Evolutionary conservation across 2,888 invertebrate species (phyloP).

Genomic region (Lasioglossum oenotherae): DNA sequence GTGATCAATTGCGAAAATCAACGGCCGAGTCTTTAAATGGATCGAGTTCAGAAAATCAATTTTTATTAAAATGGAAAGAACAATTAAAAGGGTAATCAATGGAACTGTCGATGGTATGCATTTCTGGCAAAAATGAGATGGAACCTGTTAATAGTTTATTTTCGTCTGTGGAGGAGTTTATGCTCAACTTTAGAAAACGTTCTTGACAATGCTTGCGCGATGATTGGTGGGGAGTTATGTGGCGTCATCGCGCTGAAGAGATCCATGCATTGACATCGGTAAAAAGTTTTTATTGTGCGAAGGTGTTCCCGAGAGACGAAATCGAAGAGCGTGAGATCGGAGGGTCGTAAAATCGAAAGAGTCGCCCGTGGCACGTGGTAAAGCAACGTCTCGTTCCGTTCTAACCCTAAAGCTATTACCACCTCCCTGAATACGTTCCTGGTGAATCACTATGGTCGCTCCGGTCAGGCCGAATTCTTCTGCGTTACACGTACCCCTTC

Average conservation of each 20-base stretch:
- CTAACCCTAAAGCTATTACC: conserved; percentile 41
- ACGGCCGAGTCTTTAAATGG: too few relatives aligned
- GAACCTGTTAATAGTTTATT: neutral
- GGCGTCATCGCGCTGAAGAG: neutral
- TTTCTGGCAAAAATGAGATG: too few relatives aligned
- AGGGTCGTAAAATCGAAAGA: conserved; percentile 35
- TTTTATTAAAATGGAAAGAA: too few relatives aligned
- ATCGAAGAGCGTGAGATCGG: neutral
- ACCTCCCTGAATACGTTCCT: conserved; percentile 49
- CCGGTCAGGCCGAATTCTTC: conserved; percentile 50
- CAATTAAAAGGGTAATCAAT: too few relatives aligned
- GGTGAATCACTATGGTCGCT: conserved; percentile 64
- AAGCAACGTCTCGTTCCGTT: conserved; percentile 28
- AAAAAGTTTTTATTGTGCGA: conserved; percentile 1
- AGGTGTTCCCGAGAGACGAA: neutral
- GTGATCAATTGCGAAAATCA: too few relatives aligned
- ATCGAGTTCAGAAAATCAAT: too few relatives aligned
- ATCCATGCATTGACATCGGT: neutral
- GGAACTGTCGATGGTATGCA: too few relatives aligned
- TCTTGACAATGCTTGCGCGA: neutral
- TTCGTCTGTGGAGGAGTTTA: neutral
- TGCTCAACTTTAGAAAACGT: neutral
- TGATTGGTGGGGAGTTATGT: neutral
- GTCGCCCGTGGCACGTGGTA: conserved; percentile 15
- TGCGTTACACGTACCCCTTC: conserved; percentile 37